Evolutionary conservation across 2,113 vertebrate species (phyloP).

Genomic region (Megalops atlanticus): DNA sequence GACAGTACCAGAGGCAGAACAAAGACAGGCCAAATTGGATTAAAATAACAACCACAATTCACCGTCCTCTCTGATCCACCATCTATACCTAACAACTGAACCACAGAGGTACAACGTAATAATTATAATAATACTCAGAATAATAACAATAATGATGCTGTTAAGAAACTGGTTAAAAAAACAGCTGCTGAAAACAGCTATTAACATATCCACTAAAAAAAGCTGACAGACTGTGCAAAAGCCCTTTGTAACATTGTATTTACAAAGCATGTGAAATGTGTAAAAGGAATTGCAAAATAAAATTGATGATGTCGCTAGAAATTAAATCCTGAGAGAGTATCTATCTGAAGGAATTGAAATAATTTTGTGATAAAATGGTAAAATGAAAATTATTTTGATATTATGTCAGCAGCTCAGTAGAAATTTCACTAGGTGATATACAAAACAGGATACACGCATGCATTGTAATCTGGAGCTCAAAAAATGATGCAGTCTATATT

Average conservation of each 20-base stretch:
- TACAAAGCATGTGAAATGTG: too few species aligned
- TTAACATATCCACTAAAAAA: too few species aligned
- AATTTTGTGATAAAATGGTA: too few species aligned
- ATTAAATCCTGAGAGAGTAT: too few species aligned
- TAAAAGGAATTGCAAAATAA: too few species aligned
- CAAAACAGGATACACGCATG: not conserved
- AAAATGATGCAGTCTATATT: not conserved
- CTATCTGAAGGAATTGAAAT: too few species aligned
- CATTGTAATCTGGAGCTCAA: not conserved
- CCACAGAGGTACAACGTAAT: not conserved
- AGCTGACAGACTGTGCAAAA: too few species aligned
- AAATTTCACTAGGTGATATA: not conserved
- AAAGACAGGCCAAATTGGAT: constrained; percentile 41
- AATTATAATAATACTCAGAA: not conserved
- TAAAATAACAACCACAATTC: constrained; percentile 36
- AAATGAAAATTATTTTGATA: not conserved
- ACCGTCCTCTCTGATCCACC: not conserved
- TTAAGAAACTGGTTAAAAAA: not conserved
- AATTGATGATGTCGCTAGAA: too few species aligned
- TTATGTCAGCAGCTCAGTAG: not conserved
- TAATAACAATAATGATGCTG: too few species aligned
- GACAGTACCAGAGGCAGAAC: constrained; percentile 36
- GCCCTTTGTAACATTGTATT: too few species aligned
- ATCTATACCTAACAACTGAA: not conserved
- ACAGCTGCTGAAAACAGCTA: too few species aligned